Evolutionary conservation across 2,888 invertebrate species (phyloP).

Genomic region (Melinopterus prodromus): DNA sequence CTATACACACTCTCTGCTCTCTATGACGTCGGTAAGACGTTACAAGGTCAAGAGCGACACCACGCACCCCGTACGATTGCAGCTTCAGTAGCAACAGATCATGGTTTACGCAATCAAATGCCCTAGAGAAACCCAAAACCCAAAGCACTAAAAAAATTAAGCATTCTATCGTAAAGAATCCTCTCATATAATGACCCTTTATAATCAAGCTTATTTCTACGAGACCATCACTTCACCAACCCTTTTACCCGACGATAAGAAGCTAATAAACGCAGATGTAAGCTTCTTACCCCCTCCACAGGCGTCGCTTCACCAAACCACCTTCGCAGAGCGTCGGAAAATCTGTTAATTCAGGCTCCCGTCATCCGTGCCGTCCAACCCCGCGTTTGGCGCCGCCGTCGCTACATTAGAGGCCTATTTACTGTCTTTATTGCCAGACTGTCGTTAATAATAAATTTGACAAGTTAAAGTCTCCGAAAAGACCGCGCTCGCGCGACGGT

Average conservation of each 20-base stretch:
- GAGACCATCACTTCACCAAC: background rate
- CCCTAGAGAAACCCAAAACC: too few species aligned
- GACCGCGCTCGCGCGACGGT: background rate
- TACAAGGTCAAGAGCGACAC: too few species aligned
- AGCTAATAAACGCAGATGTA: background rate
- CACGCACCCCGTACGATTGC: too few species aligned
- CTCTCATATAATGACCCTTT: too few species aligned
- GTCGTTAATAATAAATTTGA: constrained; percentile 4
- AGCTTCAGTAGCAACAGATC: too few species aligned
- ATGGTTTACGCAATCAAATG: too few species aligned
- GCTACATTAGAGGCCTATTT: background rate
- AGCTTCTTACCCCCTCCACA: background rate
- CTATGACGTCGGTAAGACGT: too few species aligned
- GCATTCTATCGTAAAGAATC: too few species aligned
- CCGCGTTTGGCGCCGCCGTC: background rate
- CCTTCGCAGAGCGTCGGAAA: background rate
- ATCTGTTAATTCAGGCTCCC: background rate
- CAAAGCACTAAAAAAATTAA: too few species aligned
- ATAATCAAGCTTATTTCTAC: background rate
- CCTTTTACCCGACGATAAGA: background rate
- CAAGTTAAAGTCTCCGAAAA: background rate
- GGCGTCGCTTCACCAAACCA: background rate
- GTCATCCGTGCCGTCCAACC: background rate
- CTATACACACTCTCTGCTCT: too few species aligned
- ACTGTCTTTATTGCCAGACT: background rate